These are phyloP conservation scores for Cheilosia impressa DNA, from an alignment of 2,888 invertebrate species.

Conservation along the genomic window DNA sequence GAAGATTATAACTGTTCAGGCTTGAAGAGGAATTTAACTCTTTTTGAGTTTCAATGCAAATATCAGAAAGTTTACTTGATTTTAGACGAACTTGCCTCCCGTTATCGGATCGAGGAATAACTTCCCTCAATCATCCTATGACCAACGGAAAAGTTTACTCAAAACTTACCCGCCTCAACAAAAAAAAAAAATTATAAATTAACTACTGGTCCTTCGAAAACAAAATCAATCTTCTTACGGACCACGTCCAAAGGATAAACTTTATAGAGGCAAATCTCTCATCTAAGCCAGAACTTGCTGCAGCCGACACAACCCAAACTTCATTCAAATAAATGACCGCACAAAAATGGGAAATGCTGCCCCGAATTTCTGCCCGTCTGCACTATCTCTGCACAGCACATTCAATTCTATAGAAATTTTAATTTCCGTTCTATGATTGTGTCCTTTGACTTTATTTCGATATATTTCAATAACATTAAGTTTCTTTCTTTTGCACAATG, in stretches of 20 bases:
- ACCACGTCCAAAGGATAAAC: too few relatives aligned
- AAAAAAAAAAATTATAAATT: background rate
- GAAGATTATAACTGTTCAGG: too few relatives aligned
- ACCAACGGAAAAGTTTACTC: background rate
- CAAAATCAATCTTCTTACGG: too few relatives aligned
- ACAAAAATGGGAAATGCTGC: slow-evolving; percentile 26
- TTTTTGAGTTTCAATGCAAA: too few relatives aligned
- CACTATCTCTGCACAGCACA: slow-evolving; percentile 27
- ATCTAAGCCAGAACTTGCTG: slow-evolving; percentile 11
- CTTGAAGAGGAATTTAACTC: too few relatives aligned
- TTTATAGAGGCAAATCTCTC: slow-evolving; percentile 18
- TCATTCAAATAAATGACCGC: slow-evolving; percentile 19
- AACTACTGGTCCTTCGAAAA: background rate
- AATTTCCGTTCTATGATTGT: slow-evolving; percentile 69
- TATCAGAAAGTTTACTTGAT: too few relatives aligned
- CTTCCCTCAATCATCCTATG: too few relatives aligned
- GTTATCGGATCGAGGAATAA: too few relatives aligned
- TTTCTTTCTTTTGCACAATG: slow-evolving; percentile 48
- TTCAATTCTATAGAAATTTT: slow-evolving; percentile 60
- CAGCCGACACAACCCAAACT: slow-evolving; percentile 22
- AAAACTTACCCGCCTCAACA: background rate
- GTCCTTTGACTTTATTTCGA: slow-evolving; percentile 70
- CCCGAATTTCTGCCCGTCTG: slow-evolving; percentile 8
- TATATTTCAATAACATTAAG: slow-evolving; percentile 71
- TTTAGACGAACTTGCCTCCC: too few relatives aligned